phyloP scores from a whole-genome alignment of 2,113 vertebrate genomes.

The Macquaria ambigua region DNA sequence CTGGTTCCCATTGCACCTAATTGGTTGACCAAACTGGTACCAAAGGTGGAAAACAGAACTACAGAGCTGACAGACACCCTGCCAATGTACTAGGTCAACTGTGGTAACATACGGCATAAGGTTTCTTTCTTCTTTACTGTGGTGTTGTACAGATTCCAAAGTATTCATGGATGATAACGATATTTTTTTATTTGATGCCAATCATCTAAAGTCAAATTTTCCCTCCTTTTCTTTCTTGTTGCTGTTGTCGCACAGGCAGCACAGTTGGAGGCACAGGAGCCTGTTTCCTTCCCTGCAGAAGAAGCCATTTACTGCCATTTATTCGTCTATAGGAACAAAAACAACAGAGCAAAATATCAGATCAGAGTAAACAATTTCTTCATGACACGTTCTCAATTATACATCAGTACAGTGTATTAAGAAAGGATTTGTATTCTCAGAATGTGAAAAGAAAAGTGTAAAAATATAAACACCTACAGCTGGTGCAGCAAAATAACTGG shows the following conservation, averaged over 20 bases:
- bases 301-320: constrained; percentile 21
- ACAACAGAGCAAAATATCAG: not conserved
- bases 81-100: not conserved
- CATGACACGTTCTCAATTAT: not conserved
- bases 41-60: not conserved
- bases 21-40: not conserved
- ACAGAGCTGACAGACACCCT: not conserved
- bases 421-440: not conserved
- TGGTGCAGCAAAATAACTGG: not conserved
- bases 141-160: not conserved
- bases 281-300: constrained; percentile 20
- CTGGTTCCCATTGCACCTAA: constrained; percentile 1
- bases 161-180: not conserved
- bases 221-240: not conserved
- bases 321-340: not conserved
- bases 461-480: not conserved
- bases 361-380: not conserved
- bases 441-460: too few species aligned
- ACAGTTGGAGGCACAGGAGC: constrained; percentile 17
- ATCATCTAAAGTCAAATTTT: constrained; percentile 3
- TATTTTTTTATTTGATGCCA: not conserved
- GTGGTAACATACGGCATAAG: not conserved
- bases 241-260: not conserved
- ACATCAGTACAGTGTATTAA: not conserved
- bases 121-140: not conserved